Evolutionary conservation across 2,797 vertebrate genomes (phyloP).

Genomic region (Enoplosus armatus): DNA sequence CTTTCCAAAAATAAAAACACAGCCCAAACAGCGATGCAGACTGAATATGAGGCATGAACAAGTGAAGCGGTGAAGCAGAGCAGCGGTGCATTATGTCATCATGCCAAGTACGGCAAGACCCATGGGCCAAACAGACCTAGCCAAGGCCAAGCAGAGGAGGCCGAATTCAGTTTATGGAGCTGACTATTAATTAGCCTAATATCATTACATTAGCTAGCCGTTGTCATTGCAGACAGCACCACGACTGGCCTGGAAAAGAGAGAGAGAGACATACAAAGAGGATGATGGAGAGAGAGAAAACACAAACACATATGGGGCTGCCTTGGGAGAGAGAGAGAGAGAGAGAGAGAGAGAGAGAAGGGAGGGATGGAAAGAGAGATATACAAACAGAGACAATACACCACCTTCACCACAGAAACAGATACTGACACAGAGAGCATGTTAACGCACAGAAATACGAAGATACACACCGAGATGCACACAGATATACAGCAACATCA

Average conservation of each 20-base stretch:
- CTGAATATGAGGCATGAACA: slow-evolving; percentile 52
- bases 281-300: slow-evolving; percentile 57
- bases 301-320: slow-evolving; percentile 48
- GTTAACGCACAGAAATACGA: slow-evolving; percentile 41
- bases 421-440: slow-evolving; percentile 49
- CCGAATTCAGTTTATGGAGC: slow-evolving; percentile 52
- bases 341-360: slow-evolving; percentile 35
- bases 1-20: slow-evolving; percentile 32
- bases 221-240: slow-evolving; percentile 75
- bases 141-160: slow-evolving; percentile 71
- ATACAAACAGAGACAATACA: slow-evolving; percentile 53
- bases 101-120: slow-evolving; percentile 71
- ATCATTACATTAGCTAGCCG: slow-evolving; percentile 81
- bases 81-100: slow-evolving; percentile 62
- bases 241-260: slow-evolving; percentile 74
- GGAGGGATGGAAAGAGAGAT: slow-evolving; percentile 48
- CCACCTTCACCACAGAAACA: slow-evolving; percentile 62
- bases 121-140: slow-evolving; percentile 65
- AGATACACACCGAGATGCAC: slow-evolving; percentile 36
- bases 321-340: slow-evolving; percentile 34
- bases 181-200: slow-evolving; percentile 60
- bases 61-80: slow-evolving; percentile 69
- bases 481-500: slow-evolving; percentile 30
- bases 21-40: slow-evolving; percentile 69
- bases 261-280: slow-evolving; percentile 61